Conservation (phyloP, 37 sponge, comb jelly and placozoan genomes). For the Halisarca cf. caerulea region DNA sequence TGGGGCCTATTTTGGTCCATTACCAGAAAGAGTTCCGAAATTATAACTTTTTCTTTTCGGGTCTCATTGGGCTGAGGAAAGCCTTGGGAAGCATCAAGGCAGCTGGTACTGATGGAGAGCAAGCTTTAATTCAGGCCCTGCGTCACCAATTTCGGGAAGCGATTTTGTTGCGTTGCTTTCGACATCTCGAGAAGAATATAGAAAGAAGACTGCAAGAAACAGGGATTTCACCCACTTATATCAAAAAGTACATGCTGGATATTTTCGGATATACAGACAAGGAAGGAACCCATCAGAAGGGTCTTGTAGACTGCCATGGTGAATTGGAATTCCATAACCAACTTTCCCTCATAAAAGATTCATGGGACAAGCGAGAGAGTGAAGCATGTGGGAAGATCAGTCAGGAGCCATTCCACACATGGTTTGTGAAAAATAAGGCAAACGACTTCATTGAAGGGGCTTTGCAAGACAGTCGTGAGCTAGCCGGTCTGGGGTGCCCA, state of each 20-base stretch:
- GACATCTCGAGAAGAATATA: constrained; percentile 31
- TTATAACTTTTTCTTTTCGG: constrained; percentile 30
- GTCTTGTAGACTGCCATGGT: not conserved
- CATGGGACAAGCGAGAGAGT: not conserved
- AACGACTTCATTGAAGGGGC: not conserved
- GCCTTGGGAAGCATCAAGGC: constrained; percentile 1
- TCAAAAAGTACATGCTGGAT: not conserved
- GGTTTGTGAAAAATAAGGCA: not conserved
- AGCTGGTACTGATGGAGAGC: constrained; percentile 27
- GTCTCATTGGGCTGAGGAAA: not conserved
- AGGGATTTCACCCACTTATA: no score
- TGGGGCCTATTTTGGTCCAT: constrained; percentile 34
- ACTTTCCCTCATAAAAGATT: not conserved
- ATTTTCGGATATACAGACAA: not conserved
- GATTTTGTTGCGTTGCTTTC: constrained; percentile 25
- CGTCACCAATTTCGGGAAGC: not conserved
- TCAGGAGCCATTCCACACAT: not conserved
- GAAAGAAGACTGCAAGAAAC: not conserved
- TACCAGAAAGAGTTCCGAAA: constrained; percentile 26
- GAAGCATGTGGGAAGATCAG: not conserved
- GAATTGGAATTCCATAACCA: not conserved
- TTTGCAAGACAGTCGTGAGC: not conserved
- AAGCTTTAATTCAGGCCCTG: not conserved
- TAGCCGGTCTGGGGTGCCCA: constrained; percentile 9
- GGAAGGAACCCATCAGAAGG: not conserved